Base-by-base conservation (phyloP, 2,888 invertebrate species). In the Chloroclysta siterata region DNA sequence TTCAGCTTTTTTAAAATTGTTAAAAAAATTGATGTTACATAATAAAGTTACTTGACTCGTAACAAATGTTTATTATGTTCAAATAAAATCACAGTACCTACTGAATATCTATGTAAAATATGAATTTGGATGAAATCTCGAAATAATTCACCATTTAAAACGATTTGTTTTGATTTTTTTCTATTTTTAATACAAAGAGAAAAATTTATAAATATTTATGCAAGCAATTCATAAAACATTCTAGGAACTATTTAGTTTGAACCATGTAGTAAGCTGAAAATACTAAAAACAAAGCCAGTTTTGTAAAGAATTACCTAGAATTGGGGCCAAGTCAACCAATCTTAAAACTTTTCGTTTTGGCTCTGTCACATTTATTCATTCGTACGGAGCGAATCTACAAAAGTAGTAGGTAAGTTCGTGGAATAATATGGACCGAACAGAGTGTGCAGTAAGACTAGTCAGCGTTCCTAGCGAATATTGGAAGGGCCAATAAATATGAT, bases 401-500 rank as follows among this genome's bases (percentile, higher is more conserved):
- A 48, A 52, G 55, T 47, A 42, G 33, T 55, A 39, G 36, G 17
- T 36, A 46, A 13, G 13, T 47, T 47, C 33, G 44, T 28, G n/a
- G 14, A 8, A 51, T 28, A 41, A 47, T 53, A 41, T 48, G 41
- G 29, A 58, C 42, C 33, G 48, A 22, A 29, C 50, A 50, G 8
- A 58, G 42, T 42, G 50, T 36, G 51, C 51, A 36, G 51, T 50
- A 15, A 17, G 46, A 46, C 46, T 28, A 60, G 36, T 63, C 66
- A 29, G 63, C 51, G 58, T 50, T 63, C 78, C 77, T 73, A 73
- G 72, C 67, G 66, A 71, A 77, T 74, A 75, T 74, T 79, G 73
- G 70, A 71, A 79, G 77, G 78, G 76, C 83, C 85, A 87, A 89
- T 90, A 90, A 89, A 89, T 89, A 88, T 90, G 87, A 86, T 82